A percentile compares a stretch with the other conserved stretches of the same genome.
These are phyloP conservation scores for Ctenomys sociabilis DNA, from an alignment of 2,113 vertebrate species.

Conservation along the genomic window DNA sequence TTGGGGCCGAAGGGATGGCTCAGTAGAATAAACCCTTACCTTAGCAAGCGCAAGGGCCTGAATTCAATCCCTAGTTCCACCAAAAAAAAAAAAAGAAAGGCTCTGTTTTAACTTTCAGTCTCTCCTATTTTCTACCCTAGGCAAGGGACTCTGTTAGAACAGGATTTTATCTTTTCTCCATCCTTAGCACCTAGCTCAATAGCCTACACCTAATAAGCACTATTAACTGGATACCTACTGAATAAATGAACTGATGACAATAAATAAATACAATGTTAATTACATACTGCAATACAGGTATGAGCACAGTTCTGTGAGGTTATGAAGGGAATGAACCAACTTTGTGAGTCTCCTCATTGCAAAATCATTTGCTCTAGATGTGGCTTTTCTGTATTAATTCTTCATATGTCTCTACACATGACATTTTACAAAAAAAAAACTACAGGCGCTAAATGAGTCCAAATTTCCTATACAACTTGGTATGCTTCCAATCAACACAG, in stretches of 20 bases:
- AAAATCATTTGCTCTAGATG: slow-evolving; percentile 34
- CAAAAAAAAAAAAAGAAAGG: no score
- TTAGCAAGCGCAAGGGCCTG: no score
- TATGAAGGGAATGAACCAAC: slow-evolving; percentile 21
- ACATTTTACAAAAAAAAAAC: slow-evolving; percentile 22
- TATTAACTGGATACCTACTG: slow-evolving; percentile 43
- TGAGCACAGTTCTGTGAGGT: slow-evolving; percentile 3
- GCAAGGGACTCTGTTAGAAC: slow-evolving; percentile 1
- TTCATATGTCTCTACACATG: neutral
- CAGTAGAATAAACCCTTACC: no score
- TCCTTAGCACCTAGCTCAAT: neutral
- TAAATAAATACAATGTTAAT: slow-evolving; percentile 48
- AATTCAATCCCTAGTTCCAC: no score
- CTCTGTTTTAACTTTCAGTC: slow-evolving; percentile 54
- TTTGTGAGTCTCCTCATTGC: neutral
- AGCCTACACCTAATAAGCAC: slow-evolving; percentile 16
- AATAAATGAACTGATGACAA: slow-evolving; percentile 26
- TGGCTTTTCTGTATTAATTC: slow-evolving; percentile 8
- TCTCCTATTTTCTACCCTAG: slow-evolving; percentile 31
- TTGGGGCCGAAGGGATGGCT: no score
- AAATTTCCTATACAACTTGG: neutral
- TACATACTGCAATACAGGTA: neutral
- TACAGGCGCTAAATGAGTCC: neutral
- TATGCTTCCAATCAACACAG: neutral
- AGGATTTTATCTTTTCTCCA: slow-evolving; percentile 45